phyloP scores from a whole-genome alignment of 2,113 vertebrate genomes.

The Xenus cinereus region DNA sequence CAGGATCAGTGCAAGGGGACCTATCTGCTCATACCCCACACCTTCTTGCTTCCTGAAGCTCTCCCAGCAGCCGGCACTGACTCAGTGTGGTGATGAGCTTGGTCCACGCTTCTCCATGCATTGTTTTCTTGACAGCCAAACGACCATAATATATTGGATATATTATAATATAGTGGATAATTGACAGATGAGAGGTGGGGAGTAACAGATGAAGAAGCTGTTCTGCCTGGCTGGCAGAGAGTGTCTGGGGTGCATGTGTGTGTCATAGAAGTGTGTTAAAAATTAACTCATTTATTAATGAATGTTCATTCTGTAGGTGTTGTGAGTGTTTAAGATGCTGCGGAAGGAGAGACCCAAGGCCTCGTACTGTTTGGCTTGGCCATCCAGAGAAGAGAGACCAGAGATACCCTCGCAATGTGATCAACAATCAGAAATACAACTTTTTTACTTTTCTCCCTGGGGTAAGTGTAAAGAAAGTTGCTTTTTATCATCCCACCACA shows the following conservation, averaged over 20 bases:
- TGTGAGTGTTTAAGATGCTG: slow-evolving; percentile 93
- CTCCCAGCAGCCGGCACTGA: background rate
- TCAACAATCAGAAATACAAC: slow-evolving; percentile 99
- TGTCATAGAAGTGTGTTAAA: background rate
- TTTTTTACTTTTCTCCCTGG: slow-evolving; percentile 95
- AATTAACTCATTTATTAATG: rapidly evolving
- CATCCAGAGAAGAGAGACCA: slow-evolving; percentile 97
- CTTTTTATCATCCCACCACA: background rate
- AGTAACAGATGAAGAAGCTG: background rate
- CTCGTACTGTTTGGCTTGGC: slow-evolving; percentile 94
- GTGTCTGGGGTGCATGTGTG: background rate
- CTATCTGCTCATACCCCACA: no score
- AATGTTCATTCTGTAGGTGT: slow-evolving; percentile 75
- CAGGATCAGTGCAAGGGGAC: background rate
- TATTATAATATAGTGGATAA: background rate
- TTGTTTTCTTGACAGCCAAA: background rate
- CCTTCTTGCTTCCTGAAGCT: background rate
- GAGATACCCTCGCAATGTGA: slow-evolving; percentile 94
- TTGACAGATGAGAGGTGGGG: background rate
- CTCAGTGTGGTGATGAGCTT: background rate
- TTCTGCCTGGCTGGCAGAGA: background rate
- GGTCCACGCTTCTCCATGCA: rapidly evolving
- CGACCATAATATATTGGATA: no score
- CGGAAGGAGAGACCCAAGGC: slow-evolving; percentile 89
- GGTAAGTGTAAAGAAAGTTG: slow-evolving; percentile 66